These are phyloP conservation scores for Epizoanthus ramosus DNA, from an alignment of 92 coral and sea anemone species.

Conservation along the genomic window DNA sequence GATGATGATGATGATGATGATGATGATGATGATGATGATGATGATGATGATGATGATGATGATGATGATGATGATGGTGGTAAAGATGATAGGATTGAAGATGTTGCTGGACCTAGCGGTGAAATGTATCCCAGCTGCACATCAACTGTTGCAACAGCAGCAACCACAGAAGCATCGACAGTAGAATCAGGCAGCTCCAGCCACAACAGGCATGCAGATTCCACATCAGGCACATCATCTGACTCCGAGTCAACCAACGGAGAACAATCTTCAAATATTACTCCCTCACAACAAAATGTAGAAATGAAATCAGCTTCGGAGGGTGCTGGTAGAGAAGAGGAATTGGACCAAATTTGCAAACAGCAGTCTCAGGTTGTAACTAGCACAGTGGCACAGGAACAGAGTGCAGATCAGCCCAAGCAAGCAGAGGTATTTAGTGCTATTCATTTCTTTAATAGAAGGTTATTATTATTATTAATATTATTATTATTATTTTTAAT, in stretches of 20 bases:
- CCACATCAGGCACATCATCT: neutral
- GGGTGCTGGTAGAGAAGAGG: neutral
- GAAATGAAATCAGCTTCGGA: neutral
- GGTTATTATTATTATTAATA: too few species aligned
- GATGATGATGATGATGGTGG: constrained; percentile 24
- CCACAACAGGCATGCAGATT: neutral
- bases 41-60: constrained; percentile 67
- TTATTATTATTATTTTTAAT: too few species aligned
- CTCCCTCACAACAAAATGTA: too few species aligned
- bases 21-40: too few species aligned
- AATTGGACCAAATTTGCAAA: neutral
- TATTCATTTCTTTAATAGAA: too few species aligned
- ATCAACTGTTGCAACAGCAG: constrained; percentile 24
- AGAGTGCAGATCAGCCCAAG: too few species aligned
- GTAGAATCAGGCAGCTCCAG: constrained; percentile 9
- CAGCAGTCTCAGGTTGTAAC: neutral
- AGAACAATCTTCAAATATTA: neutral
- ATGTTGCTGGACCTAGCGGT: constrained; percentile 34
- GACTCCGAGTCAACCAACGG: neutral
- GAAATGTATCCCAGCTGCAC: constrained; percentile 1
- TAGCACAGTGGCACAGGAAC: too few species aligned
- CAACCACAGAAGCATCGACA: constrained; percentile 10
- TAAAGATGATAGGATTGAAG: constrained; percentile 53
- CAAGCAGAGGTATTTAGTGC: too few species aligned
- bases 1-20: too few species aligned